These are phyloP conservation scores for Pomatorhinus ruficollis DNA, from an alignment of 2,113 vertebrate genomes.

Conservation along the genomic window DNA sequence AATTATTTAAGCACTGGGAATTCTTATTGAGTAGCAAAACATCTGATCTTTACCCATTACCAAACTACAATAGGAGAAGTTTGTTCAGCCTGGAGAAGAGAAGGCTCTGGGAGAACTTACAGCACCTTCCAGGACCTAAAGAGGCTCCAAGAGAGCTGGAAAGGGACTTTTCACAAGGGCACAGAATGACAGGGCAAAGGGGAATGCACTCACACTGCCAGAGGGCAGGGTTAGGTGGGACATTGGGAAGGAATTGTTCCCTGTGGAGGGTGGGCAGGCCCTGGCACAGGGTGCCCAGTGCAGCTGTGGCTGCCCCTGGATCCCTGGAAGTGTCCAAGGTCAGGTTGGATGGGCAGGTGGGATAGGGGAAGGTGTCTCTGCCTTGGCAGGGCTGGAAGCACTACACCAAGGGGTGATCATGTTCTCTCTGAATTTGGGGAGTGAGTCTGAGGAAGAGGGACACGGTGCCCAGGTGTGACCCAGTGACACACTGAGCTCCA, in stretches of 20 bases:
- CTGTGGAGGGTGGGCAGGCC: neutral
- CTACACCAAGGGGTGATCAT: rapidly evolving
- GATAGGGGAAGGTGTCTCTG: neutral
- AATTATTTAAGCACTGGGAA: neutral
- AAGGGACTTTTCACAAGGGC: neutral
- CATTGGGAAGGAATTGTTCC: neutral
- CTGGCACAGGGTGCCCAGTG: neutral
- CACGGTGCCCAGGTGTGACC: rapidly evolving
- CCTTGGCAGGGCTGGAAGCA: neutral
- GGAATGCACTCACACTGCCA: neutral
- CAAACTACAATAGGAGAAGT: neutral
- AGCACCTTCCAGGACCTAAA: neutral
- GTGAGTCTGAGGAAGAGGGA: neutral
- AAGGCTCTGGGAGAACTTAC: neutral
- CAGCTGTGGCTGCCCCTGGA: neutral
- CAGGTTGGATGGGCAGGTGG: neutral
- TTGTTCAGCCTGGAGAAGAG: neutral
- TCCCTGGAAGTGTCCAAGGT: neutral
- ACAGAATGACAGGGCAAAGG: neutral
- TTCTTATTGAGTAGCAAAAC: neutral
- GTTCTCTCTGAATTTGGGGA: neutral
- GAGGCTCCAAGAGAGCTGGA: neutral
- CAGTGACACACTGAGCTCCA: neutral
- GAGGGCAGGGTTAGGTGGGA: neutral
- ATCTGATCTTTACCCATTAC: neutral